Percentiles rank a stretch among this genome's conserved stretches.
Evolutionary conservation across 2,113 vertebrate species (phyloP).

Genomic region (Poecilia latipinna): DNA sequence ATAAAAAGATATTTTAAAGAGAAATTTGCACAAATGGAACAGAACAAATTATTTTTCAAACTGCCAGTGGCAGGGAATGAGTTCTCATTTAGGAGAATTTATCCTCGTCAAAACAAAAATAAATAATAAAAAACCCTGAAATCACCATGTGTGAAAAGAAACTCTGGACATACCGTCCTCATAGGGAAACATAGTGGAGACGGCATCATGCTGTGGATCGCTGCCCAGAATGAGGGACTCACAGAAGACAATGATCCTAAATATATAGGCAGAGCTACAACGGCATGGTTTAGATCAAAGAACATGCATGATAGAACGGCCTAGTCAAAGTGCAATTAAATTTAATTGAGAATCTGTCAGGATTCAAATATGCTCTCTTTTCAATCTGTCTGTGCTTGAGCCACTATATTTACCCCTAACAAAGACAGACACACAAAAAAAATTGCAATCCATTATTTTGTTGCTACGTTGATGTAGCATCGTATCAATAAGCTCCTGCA

Average conservation of each 20-base stretch:
- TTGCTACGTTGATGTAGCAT: neutral
- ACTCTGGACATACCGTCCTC: neutral
- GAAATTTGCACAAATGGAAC: too few species aligned
- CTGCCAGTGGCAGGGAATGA: too few species aligned
- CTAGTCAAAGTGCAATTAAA: neutral
- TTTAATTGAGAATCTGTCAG: neutral
- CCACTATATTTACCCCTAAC: neutral
- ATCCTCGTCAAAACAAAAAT: too few species aligned
- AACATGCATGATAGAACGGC: neutral
- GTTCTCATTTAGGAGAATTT: too few species aligned
- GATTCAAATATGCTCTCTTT: neutral
- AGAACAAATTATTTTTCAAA: too few species aligned
- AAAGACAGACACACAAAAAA: too few species aligned
- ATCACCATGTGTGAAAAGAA: neutral
- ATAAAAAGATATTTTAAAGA: neutral
- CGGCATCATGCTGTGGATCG: neutral
- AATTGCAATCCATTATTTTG: too few species aligned
- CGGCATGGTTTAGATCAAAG: too few species aligned
- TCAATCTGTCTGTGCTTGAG: neutral
- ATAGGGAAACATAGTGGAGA: neutral
- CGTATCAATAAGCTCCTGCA: neutral
- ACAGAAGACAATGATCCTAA: neutral
- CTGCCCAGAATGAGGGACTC: neutral
- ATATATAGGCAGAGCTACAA: neutral
- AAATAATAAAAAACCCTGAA: too few species aligned